A percentile compares a stretch with the other conserved stretches of the same genome.
Conservation (phyloP, 92 coral and sea anemone genomes). For the Epizoanthus fatuus region DNA sequence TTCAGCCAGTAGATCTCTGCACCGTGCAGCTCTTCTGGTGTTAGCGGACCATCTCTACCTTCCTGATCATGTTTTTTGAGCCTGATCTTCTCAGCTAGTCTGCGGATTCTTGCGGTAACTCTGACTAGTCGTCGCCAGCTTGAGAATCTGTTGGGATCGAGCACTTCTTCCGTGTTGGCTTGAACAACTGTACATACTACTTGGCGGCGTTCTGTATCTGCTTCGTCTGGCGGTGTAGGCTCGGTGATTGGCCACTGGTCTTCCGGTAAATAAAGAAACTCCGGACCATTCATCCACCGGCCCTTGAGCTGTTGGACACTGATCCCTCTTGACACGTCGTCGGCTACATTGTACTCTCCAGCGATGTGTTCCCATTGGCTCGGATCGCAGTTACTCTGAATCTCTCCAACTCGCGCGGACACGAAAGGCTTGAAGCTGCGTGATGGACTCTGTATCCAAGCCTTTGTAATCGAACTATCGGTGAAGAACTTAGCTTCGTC, state of each 20-base stretch:
- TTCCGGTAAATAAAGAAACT: constrained; percentile 35
- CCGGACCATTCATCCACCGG: constrained; percentile 51
- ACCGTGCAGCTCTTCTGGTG: constrained; percentile 42
- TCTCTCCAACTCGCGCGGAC: constrained; percentile 68
- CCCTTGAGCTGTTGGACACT: constrained; percentile 22
- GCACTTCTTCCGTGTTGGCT: constrained; percentile 23
- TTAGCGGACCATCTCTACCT: constrained; percentile 35
- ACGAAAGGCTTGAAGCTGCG: constrained; percentile 64
- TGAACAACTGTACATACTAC: not conserved
- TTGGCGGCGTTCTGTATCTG: constrained; percentile 17
- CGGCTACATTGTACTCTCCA: constrained; percentile 9
- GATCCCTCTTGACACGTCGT: constrained; percentile 37
- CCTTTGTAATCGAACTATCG: constrained; percentile 60
- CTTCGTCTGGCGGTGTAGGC: constrained; percentile 2
- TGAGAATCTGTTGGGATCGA: constrained; percentile 44
- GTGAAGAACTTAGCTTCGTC: constrained; percentile 47
- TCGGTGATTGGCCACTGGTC: constrained; percentile 41
- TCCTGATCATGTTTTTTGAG: constrained; percentile 17
- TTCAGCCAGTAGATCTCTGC: constrained; percentile 40
- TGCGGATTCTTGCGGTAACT: constrained; percentile 49
- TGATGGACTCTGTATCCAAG: constrained; percentile 63
- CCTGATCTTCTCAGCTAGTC: constrained; percentile 21
- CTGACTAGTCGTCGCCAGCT: constrained; percentile 54
- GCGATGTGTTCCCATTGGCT: constrained; percentile 20
- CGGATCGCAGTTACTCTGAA: constrained; percentile 71